Evolutionary conservation across 2,113 vertebrate genomes (phyloP).

Genomic region (Toxostoma redivivum): DNA sequence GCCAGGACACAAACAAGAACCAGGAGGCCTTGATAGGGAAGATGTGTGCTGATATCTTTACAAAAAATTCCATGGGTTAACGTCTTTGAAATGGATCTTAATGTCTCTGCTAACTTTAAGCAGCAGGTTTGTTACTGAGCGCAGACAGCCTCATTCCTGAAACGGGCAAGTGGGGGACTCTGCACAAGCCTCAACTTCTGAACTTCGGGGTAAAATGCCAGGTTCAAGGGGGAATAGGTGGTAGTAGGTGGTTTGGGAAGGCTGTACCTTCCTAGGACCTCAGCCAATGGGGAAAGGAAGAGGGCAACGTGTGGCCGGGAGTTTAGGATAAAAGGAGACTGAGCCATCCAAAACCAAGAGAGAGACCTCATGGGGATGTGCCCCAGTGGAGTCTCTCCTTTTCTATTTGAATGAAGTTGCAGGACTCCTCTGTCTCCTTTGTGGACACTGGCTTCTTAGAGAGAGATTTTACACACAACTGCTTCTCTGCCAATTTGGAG

Average conservation of each 20-base stretch:
- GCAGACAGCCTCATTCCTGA: not conserved
- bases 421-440: not conserved
- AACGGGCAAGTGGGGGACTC: not conserved
- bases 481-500: not conserved
- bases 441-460: not conserved
- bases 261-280: not conserved
- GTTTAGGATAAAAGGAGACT: not conserved
- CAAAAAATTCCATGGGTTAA: not conserved
- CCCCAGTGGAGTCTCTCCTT: not conserved
- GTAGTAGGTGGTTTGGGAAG: not conserved
- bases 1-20: not conserved
- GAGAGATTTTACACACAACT: not conserved
- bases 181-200: not conserved
- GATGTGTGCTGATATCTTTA: not conserved
- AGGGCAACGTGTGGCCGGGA: rapidly evolving
- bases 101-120: not conserved
- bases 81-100: not conserved
- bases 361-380: not conserved
- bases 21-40: not conserved
- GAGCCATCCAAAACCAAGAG: not conserved
- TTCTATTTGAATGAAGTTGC: not conserved
- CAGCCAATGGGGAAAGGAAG: not conserved
- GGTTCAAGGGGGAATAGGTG: not conserved
- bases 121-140: not conserved
- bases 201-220: not conserved